Evolutionary conservation across 1,140 invertebrate species (phyloP).

Genomic region (Drosophila pseudoananassae): DNA sequence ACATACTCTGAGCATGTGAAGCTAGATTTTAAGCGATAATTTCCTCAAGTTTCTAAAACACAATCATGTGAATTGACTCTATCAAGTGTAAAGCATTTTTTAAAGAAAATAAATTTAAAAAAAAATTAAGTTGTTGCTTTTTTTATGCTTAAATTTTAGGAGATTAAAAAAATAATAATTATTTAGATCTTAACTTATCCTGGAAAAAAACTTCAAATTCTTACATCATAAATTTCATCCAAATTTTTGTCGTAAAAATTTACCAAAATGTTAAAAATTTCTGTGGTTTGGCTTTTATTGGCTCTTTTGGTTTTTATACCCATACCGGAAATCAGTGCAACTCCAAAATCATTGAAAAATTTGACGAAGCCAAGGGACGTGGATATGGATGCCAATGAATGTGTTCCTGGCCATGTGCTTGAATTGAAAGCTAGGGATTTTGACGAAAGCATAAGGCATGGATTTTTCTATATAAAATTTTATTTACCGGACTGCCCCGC

Average conservation of each 20-base stretch:
- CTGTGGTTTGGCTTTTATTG: background rate
- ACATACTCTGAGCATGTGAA: conserved; percentile 74
- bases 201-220: background rate
- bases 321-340: background rate
- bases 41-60: conserved; percentile 65
- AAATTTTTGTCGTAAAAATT: background rate
- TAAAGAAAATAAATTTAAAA: conserved; percentile 13
- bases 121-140: background rate
- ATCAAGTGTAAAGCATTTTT: conserved; percentile 10
- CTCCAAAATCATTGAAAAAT: background rate
- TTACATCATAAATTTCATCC: background rate
- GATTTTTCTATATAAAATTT: conserved; percentile 12
- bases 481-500: background rate
- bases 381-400: background rate
- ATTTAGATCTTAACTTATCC: background rate
- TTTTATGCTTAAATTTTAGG: no score
- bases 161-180: no score
- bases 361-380: background rate
- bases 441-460: background rate
- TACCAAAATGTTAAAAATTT: background rate
- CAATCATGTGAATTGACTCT: conserved; percentile 32
- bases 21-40: conserved; percentile 47
- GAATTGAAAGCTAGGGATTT: background rate
- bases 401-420: background rate
- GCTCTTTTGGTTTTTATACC: background rate